These are phyloP conservation scores for Oostethus manadensis DNA, from an alignment of 2,113 vertebrate species.

Conservation along the genomic window DNA sequence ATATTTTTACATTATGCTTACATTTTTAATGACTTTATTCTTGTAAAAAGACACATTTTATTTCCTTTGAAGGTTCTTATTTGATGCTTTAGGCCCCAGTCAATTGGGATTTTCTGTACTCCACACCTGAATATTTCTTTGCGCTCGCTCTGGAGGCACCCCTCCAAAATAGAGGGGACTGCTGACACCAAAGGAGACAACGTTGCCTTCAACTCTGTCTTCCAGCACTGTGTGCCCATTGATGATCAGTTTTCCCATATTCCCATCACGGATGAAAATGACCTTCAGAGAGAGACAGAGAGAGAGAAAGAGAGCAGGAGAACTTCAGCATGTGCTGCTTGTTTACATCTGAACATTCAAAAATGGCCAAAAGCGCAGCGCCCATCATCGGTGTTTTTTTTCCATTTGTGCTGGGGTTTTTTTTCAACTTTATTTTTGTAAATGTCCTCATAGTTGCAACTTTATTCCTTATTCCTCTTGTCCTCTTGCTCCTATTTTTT, in stretches of 20 bases:
- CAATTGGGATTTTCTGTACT: background rate
- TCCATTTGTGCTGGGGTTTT: too few relatives aligned
- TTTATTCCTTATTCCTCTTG: too few relatives aligned
- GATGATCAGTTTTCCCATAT: constrained; percentile 78
- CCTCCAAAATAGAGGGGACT: constrained; percentile 85
- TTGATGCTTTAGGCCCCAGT: too few relatives aligned
- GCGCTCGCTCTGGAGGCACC: constrained; percentile 80
- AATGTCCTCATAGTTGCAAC: too few relatives aligned
- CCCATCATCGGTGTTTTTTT: background rate
- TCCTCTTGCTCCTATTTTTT: too few relatives aligned
- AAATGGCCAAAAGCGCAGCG: background rate
- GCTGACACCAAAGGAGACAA: constrained; percentile 72
- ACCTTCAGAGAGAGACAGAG: constrained; percentile 71
- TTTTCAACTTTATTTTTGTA: too few relatives aligned
- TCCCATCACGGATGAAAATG: constrained; percentile 78
- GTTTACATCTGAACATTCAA: background rate
- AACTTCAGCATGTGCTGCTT: too few relatives aligned
- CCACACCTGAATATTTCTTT: constrained; percentile 81
- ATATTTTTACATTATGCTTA: too few relatives aligned
- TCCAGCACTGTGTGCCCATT: constrained; percentile 81
- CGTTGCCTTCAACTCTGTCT: constrained; percentile 60
- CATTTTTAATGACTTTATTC: too few relatives aligned
- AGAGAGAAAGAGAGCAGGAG: constrained; percentile 10
- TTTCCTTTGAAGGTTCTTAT: background rate
- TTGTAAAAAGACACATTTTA: too few relatives aligned